Base-by-base conservation (phyloP, 2,113 vertebrate genomes). In the Ageneiosus marmoratus region DNA sequence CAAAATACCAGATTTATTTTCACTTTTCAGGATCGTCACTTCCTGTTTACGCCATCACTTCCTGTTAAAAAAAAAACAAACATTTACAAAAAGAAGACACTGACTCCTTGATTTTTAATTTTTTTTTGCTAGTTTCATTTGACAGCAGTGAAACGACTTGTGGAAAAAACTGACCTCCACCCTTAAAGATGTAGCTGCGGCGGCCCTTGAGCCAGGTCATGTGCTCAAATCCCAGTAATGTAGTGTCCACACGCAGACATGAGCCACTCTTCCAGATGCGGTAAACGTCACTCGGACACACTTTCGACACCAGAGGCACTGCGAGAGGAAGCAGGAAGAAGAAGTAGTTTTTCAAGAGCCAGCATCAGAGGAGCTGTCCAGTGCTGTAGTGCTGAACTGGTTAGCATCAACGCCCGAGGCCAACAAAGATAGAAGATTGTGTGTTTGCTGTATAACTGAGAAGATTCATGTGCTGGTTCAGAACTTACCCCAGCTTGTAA, bases 181-280 rank as follows among this genome's bases (percentile, higher is more conserved):
- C 97, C 89, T 96, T 97, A 89, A 99, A 99, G 87, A 98, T 98
- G 85, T 98, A 98, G 92, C 97, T 98, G 85, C 97, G 95, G 5
- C 95, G 93, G 24, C 97, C 97, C 20, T 97, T 97, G 77, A 97
- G 95, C 97, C 97, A 99, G 29, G 96, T 96, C 97, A 99, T 98
- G 91, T 98, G 97, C 89, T 98, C 97, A 0, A 99, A 98, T 84
- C 97, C 97, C 91, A 98, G 92, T 22, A 98, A 94, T 5, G 96
- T 98, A 77, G 97, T 99, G 91, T 99, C 97, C 1, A 98, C 97
- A 0, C 97, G 93, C 60, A 98, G 93, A 90, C 94, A 97, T 51
- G 97, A 96, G 0, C 97, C 97, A 0, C 96, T 95, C 90, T 99
- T 98, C 97, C 97, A 99, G 32, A 99, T 97, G 0, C 97, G 95